Percentiles rank a stretch among this genome's conserved stretches.
Conservation (phyloP, 2,797 vertebrate genomes). For the Pterois miles region DNA sequence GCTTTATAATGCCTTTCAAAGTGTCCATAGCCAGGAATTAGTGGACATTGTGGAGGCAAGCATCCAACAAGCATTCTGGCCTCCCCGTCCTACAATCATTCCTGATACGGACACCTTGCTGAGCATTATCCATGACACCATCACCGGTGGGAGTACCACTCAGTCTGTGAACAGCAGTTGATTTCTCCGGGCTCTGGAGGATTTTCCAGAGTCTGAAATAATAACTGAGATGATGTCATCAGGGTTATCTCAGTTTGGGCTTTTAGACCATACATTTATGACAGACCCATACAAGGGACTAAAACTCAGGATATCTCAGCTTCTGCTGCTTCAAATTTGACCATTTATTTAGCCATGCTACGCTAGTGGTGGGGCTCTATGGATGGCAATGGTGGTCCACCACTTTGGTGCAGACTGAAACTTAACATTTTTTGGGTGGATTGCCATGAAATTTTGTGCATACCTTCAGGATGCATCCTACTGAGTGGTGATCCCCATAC, state of each 20-base stretch:
- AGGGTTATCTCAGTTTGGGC: neutral
- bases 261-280: neutral
- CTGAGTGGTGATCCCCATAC: neutral
- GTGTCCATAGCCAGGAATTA: no score
- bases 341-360: neutral
- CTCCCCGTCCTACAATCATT: no score
- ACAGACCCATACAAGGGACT: neutral
- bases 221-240: neutral
- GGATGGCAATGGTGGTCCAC: neutral
- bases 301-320: neutral
- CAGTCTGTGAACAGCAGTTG: neutral
- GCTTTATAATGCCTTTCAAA: no score
- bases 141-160: neutral
- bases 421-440: no score
- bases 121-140: no score
- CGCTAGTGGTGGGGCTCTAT: neutral
- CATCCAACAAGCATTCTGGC: no score
- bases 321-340: neutral
- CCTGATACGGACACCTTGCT: no score
- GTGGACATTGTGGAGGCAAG: no score
- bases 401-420: neutral
- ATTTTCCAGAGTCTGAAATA: neutral
- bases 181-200: neutral
- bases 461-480: neutral
- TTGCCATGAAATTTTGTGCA: no score